Percentiles rank a stretch among this genome's conserved stretches.
phyloP scores from a whole-genome alignment of 2,113 vertebrate genomes.

The Gymnobelideus leadbeateri region DNA sequence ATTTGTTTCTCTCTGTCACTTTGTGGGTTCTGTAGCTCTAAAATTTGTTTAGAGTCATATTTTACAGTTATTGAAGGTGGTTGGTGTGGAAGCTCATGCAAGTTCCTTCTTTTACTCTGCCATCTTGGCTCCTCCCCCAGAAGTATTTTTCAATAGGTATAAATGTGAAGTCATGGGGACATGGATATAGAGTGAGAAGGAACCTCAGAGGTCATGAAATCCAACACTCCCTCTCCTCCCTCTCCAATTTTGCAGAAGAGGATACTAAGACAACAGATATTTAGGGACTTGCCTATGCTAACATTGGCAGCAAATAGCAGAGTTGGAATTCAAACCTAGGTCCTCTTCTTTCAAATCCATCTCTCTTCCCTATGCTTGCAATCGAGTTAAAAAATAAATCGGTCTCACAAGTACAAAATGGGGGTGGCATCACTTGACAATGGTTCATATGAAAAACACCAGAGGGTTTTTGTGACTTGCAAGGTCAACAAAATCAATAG shows the following conservation, averaged over 20 bases:
- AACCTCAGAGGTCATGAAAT: background rate
- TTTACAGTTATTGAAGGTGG: too few species aligned
- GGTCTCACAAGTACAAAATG: background rate
- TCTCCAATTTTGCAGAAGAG: too few species aligned
- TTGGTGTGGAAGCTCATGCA: too few species aligned
- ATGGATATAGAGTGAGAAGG: background rate
- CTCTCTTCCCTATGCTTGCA: background rate
- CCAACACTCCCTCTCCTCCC: too few species aligned
- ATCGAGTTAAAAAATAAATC: too few species aligned
- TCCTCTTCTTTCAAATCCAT: background rate
- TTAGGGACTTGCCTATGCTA: background rate
- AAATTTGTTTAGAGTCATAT: too few species aligned
- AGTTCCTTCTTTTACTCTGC: too few species aligned
- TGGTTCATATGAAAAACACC: background rate
- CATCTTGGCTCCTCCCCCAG: too few species aligned
- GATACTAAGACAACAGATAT: background rate
- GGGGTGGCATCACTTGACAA: background rate
- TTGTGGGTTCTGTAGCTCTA: too few species aligned
- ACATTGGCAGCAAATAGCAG: background rate
- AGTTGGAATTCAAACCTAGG: background rate
- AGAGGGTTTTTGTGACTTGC: background rate
- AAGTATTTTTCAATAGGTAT: background rate
- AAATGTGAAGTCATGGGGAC: background rate
- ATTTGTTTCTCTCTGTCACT: too few species aligned
- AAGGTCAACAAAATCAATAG: background rate